Evolutionary conservation across 2,797 vertebrate species (phyloP).

Genomic region (Brachyrhaphis roseni): DNA sequence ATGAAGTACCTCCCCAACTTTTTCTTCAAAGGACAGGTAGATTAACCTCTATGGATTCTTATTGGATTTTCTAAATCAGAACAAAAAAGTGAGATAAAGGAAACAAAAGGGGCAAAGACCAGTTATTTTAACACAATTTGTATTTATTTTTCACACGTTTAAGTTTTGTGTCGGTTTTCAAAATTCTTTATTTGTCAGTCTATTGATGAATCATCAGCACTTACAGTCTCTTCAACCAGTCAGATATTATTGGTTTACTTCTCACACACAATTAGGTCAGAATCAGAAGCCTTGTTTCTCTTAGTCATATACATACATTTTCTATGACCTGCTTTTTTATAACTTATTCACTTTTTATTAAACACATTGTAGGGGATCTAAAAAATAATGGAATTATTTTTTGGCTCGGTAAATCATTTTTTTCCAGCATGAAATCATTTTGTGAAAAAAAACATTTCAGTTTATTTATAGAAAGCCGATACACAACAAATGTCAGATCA

Average conservation of each 20-base stretch:
- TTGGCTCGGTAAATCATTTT: constrained; percentile 10
- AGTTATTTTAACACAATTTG: background rate
- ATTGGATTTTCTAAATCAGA: background rate
- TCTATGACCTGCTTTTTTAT: background rate
- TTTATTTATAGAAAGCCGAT: background rate
- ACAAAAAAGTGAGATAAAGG: background rate
- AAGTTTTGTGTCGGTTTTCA: background rate
- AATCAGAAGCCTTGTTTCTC: constrained; percentile 3
- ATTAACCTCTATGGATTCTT: background rate
- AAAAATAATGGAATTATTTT: background rate
- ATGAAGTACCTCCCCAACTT: constrained; percentile 97
- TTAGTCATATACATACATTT: background rate
- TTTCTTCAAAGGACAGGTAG: constrained; percentile 91
- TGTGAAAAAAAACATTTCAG: background rate
- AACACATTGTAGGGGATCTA: background rate
- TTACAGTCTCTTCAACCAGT: background rate
- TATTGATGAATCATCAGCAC: background rate
- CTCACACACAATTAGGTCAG: background rate
- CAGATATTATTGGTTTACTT: constrained; percentile 2
- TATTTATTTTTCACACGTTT: background rate
- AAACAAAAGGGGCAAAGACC: background rate
- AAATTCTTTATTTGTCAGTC: background rate
- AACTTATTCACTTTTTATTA: background rate
- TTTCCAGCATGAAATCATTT: background rate
- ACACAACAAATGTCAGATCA: background rate